Percentiles rank a stretch among this genome's conserved stretches.
These are phyloP conservation scores for Taeniopygia guttata DNA, from an alignment of 2,797 vertebrate genomes.

Conservation along the genomic window DNA sequence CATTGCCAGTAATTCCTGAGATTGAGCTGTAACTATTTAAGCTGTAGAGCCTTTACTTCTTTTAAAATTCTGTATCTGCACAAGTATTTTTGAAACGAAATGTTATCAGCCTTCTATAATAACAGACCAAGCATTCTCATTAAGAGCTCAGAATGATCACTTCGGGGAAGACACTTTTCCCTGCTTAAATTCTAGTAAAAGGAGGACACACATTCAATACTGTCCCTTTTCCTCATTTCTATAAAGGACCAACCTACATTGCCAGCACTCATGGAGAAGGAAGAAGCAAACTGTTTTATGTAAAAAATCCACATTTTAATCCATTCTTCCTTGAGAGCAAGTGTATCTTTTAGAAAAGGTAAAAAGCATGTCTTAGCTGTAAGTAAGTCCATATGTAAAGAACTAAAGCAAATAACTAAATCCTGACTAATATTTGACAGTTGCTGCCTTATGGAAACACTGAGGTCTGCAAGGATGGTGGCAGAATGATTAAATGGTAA, in stretches of 20 bases:
- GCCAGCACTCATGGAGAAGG: not conserved
- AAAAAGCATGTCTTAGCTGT: conserved; percentile 6
- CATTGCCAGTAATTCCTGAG: not conserved
- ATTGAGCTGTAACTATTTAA: not conserved
- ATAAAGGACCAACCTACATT: conserved; percentile 7
- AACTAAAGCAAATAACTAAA: conserved; percentile 25
- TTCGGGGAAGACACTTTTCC: not conserved
- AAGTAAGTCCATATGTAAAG: conserved; percentile 45
- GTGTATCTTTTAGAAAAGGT: not conserved
- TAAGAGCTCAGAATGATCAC: not conserved
- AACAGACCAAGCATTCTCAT: not conserved
- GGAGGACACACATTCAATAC: not conserved
- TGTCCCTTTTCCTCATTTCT: not conserved
- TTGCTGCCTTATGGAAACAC: not conserved
- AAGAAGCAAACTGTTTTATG: not conserved
- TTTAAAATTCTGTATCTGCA: not conserved
- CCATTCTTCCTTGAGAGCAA: conserved; percentile 42
- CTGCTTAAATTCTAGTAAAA: not conserved
- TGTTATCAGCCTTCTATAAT: not conserved
- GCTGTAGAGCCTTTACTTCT: not conserved
- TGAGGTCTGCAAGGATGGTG: not conserved
- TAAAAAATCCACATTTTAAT: conserved; percentile 5
- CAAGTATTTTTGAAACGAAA: conserved; percentile 16
- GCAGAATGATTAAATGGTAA: conserved; percentile 16
- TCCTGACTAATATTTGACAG: conserved; percentile 13